Evolutionary conservation across 2,113 vertebrate genomes (phyloP).

Genomic region (Chaetorhynchus papuensis): DNA sequence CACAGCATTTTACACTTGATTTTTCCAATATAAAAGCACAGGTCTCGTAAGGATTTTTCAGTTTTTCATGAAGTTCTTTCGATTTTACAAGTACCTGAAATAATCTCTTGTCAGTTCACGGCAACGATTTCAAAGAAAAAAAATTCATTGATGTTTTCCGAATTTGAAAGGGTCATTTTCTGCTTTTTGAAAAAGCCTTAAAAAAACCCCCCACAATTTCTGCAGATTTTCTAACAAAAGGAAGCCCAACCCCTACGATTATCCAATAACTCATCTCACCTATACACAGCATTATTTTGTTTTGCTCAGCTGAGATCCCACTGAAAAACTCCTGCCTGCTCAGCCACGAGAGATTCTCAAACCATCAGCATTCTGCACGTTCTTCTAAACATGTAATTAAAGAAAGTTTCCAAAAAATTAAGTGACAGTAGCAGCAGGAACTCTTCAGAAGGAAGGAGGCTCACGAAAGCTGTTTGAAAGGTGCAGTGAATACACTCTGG

Average conservation of each 20-base stretch:
- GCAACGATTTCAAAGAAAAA: not conserved
- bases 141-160: not conserved
- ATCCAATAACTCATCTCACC: not conserved
- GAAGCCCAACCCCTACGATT: not conserved
- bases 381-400: not conserved
- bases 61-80: not conserved
- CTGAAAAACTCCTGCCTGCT: not conserved
- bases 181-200: not conserved
- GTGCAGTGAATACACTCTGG: not conserved
- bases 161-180: not conserved
- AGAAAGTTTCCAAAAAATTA: not conserved
- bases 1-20: not conserved
- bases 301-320: not conserved
- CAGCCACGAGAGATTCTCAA: not conserved
- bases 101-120: not conserved
- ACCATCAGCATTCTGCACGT: not conserved
- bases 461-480: not conserved
- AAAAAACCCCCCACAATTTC: not conserved
- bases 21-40: not conserved
- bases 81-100: not conserved
- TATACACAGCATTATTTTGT: not conserved
- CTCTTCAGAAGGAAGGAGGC: not conserved
- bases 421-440: not conserved
- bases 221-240: not conserved
- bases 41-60: not conserved